A percentile compares a stretch with the other conserved stretches of the same genome.
phyloP scores from a whole-genome alignment of 2,888 invertebrate genomes.

The Mylabris sibirica region DNA sequence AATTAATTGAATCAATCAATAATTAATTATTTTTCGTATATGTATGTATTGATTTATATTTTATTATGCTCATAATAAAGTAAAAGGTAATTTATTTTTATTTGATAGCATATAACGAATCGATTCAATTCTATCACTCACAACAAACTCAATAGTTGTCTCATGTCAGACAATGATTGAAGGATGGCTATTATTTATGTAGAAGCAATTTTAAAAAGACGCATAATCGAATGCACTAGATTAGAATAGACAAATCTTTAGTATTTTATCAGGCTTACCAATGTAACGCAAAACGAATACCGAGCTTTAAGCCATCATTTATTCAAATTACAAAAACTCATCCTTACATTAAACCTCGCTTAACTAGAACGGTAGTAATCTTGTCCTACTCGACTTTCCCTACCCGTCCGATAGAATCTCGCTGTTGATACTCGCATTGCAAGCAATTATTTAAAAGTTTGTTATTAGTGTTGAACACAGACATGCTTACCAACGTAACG shows the following conservation, averaged over 20 bases:
- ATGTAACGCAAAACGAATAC: neutral
- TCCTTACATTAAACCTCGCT: no score
- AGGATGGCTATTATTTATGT: slow-evolving; percentile 28
- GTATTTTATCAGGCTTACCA: neutral
- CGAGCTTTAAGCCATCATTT: no score
- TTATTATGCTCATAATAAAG: slow-evolving; percentile 25
- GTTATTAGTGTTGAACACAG: no score
- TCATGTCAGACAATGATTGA: slow-evolving; percentile 32
- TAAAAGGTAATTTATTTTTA: slow-evolving; percentile 35
- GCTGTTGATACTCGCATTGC: no score
- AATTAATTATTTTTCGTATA: no score
- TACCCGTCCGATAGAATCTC: no score
- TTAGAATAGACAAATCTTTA: neutral
- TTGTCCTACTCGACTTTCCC: no score
- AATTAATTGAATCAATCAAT: no score
- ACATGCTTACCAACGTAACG: no score
- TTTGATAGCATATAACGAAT: slow-evolving; percentile 34
- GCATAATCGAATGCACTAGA: neutral
- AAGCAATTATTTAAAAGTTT: no score
- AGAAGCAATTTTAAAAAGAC: slow-evolving; percentile 15
- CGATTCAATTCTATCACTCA: slow-evolving; percentile 37
- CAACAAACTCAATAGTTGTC: slow-evolving; percentile 37
- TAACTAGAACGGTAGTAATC: no score
- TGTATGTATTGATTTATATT: slow-evolving; percentile 30
- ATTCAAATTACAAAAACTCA: no score